Conservation (phyloP, 1,140 invertebrate species). For the Stratiolaelaps scimitus region DNA sequence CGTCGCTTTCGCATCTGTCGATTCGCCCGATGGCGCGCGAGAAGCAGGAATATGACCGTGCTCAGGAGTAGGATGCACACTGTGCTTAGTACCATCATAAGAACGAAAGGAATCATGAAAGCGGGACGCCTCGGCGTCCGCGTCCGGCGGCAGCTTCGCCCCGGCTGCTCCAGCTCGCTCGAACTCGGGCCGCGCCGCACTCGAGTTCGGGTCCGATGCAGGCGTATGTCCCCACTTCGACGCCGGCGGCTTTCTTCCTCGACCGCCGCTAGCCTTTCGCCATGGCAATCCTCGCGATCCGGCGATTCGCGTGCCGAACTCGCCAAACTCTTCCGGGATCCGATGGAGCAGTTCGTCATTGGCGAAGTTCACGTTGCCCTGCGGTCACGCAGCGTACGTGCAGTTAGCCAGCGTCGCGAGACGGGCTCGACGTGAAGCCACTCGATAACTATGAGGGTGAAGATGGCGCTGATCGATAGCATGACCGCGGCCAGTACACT, state of each 20-base stretch:
- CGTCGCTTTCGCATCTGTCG: neutral
- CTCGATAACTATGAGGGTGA: neutral
- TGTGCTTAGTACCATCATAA: conserved; percentile 19
- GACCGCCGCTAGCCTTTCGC: too few relatives aligned
- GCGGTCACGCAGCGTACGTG: neutral
- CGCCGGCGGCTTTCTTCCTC: too few relatives aligned
- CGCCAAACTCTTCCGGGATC: conserved; percentile 2
- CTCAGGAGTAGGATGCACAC: conserved; percentile 13
- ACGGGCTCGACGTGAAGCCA: neutral
- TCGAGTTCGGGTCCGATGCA: too few relatives aligned
- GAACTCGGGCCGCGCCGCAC: too few relatives aligned
- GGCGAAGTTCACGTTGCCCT: conserved; percentile 24
- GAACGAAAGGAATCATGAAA: conserved; percentile 21
- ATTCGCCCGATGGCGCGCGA: neutral
- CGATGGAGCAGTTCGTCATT: conserved; percentile 6
- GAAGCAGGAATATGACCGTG: neutral
- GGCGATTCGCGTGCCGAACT: neutral
- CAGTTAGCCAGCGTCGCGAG: neutral
- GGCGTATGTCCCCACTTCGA: too few relatives aligned
- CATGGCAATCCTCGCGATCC: too few relatives aligned
- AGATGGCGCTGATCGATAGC: conserved; percentile 1
- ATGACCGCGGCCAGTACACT: neutral
- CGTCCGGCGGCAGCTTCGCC: neutral
- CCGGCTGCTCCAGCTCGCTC: neutral
- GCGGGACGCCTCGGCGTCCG: neutral